These are phyloP conservation scores for Pantherophis vulpinus DNA, from an alignment of 2,797 vertebrate species.

Conservation along the genomic window DNA sequence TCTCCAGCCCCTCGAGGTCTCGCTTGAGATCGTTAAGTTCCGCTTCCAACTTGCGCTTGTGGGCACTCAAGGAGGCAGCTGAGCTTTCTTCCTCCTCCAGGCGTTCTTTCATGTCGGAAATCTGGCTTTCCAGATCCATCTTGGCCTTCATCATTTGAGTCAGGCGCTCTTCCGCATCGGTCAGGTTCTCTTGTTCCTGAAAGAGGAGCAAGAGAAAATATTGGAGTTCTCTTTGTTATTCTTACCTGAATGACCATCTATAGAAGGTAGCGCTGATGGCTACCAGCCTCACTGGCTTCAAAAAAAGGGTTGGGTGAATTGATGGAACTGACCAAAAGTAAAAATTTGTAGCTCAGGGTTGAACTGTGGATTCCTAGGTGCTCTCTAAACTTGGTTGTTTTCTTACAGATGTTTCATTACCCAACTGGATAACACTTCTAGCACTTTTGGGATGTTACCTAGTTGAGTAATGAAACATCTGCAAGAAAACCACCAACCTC, in stretches of 20 bases:
- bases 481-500: neutral
- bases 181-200: constrained; percentile 72
- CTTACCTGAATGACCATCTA: neutral
- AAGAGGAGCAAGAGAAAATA: neutral
- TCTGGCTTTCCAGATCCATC: constrained; percentile 69
- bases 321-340: neutral
- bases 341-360: neutral
- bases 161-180: constrained; percentile 71
- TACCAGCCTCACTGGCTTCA: neutral
- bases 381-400: neutral
- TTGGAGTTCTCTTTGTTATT: neutral
- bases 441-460: neutral
- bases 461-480: neutral
- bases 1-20: constrained; percentile 74
- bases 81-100: constrained; percentile 75
- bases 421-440: neutral
- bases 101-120: constrained; percentile 66
- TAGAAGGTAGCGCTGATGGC: neutral
- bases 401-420: neutral
- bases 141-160: constrained; percentile 74
- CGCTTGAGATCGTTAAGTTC: constrained; percentile 71
- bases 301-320: neutral
- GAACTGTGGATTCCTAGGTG: neutral
- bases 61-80: constrained; percentile 45
- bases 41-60: constrained; percentile 69